A percentile compares a stretch with the other conserved stretches of the same genome.
Evolutionary conservation across 2,888 invertebrate genomes (phyloP).

Genomic region (Falcaria lacertinaria): DNA sequence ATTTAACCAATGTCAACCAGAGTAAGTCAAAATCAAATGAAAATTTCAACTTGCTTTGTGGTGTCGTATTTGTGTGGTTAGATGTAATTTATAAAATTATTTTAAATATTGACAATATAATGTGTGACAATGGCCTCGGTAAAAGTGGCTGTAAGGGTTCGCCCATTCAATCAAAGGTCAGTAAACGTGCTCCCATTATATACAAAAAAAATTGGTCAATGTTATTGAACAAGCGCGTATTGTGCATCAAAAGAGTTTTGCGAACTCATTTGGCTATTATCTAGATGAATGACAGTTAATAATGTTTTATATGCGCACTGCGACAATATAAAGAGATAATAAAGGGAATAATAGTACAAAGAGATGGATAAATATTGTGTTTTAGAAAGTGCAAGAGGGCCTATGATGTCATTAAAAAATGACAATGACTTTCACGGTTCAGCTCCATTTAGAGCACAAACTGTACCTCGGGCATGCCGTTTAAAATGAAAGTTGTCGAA

Average conservation of each 20-base stretch:
- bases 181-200: slow-evolving; percentile 22
- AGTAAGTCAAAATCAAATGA: slow-evolving; percentile 32
- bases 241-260: slow-evolving; percentile 29
- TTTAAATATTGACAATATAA: slow-evolving; percentile 63
- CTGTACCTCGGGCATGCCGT: slow-evolving; percentile 61
- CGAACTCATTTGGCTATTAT: slow-evolving; percentile 32
- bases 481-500: slow-evolving; percentile 68
- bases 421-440: slow-evolving; percentile 79
- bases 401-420: slow-evolving; percentile 67
- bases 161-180: slow-evolving; percentile 94
- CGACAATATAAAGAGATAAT: slow-evolving; percentile 9
- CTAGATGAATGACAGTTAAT: slow-evolving; percentile 23
- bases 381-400: slow-evolving; percentile 70
- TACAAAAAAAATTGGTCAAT: slow-evolving; percentile 22
- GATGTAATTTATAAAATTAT: slow-evolving; percentile 53
- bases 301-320: slow-evolving; percentile 20
- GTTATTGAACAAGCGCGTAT: slow-evolving; percentile 34
- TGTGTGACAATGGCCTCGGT: slow-evolving; percentile 91
- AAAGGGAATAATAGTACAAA: slow-evolving; percentile 6
- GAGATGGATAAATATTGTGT: slow-evolving; percentile 17
- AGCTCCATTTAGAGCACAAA: slow-evolving; percentile 73
- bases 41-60: slow-evolving; percentile 58
- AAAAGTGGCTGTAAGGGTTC: slow-evolving; percentile 94
- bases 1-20: too few relatives aligned
- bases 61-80: slow-evolving; percentile 57